A percentile compares a stretch with the other conserved stretches of the same genome.
phyloP scores from a whole-genome alignment of 37 sponge, comb jelly and placozoan species.

The Hormiphora californensis region DNA sequence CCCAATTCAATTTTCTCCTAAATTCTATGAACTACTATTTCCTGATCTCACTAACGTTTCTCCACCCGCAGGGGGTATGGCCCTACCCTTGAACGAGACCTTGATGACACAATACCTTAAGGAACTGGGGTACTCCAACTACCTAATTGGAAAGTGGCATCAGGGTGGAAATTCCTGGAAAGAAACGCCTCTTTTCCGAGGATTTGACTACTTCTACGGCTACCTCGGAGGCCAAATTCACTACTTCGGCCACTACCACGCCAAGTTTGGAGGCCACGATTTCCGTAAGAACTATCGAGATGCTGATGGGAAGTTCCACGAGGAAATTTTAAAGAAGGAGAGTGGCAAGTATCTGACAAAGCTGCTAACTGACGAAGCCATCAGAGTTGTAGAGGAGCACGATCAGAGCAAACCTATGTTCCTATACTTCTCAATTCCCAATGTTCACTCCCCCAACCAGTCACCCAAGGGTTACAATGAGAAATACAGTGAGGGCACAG shows the following conservation, averaged over 20 bases:
- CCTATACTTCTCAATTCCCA: neutral
- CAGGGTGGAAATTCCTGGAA: neutral
- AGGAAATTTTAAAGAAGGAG: neutral
- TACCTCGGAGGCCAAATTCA: neutral
- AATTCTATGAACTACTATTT: too few relatives aligned
- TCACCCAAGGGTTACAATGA: neutral
- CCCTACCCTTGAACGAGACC: neutral
- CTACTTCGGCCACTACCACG: neutral
- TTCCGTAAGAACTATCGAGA: neutral
- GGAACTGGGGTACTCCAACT: neutral
- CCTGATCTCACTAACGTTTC: too few relatives aligned
- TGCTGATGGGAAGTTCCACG: neutral
- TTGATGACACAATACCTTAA: neutral
- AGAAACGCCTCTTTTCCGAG: neutral
- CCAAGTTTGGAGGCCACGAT: neutral
- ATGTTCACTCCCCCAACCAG: neutral
- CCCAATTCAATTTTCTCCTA: too few relatives aligned
- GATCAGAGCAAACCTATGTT: neutral
- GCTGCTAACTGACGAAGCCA: neutral
- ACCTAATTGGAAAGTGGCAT: neutral
- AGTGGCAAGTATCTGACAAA: neutral
- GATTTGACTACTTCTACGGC: neutral
- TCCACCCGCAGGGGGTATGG: neutral
- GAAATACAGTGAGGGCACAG: neutral
- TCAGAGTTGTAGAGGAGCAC: neutral